A percentile compares a stretch with the other conserved stretches of the same genome.
phyloP scores from a whole-genome alignment of 2,113 vertebrate genomes.

The Andinoacara biseriatus region DNA sequence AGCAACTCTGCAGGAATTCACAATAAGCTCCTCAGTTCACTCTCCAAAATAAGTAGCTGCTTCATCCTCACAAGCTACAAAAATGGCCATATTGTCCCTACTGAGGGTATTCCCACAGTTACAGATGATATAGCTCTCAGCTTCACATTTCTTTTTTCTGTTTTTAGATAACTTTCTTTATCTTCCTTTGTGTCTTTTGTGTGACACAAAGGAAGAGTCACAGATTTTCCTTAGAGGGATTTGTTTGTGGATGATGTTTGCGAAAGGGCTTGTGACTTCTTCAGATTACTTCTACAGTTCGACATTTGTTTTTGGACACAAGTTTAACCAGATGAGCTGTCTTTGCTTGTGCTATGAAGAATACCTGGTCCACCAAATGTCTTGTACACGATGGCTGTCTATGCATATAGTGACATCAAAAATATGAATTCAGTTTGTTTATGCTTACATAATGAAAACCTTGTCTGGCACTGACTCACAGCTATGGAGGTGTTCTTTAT shows the following conservation, averaged over 20 bases:
- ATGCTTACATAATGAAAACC: background rate
- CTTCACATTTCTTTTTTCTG: background rate
- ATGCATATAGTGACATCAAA: background rate
- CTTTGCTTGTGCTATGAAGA: background rate
- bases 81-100: conserved; percentile 32
- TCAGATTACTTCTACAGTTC: background rate
- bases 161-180: background rate
- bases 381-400: background rate
- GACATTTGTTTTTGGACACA: background rate
- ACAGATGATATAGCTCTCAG: conserved; percentile 12
- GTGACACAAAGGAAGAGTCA: too few relatives aligned
- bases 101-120: conserved; percentile 12
- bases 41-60: conserved; percentile 67
- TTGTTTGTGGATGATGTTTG: background rate
- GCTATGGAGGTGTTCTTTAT: background rate
- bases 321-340: background rate
- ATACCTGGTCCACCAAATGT: background rate
- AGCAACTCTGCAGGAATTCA: conserved; percentile 56
- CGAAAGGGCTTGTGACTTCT: conserved; percentile 16
- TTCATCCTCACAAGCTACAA: conserved; percentile 50
- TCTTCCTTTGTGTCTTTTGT: too few relatives aligned
- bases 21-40: conserved; percentile 69
- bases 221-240: background rate
- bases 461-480: background rate
- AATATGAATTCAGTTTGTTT: background rate